These are phyloP conservation scores for Diplolepis rosae DNA, from an alignment of 2,888 invertebrate species.

Conservation along the genomic window DNA sequence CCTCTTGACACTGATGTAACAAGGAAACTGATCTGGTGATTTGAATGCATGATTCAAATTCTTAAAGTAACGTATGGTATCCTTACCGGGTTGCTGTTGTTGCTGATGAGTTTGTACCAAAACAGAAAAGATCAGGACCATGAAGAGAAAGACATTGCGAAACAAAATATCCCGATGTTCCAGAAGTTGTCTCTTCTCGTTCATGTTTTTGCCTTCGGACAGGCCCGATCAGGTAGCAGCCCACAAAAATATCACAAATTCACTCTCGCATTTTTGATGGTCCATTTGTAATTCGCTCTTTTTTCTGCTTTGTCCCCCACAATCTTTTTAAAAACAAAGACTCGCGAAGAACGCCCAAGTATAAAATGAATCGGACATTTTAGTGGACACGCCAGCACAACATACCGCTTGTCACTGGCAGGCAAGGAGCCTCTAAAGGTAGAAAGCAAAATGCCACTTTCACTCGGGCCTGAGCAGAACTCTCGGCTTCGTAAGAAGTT, in stretches of 20 bases:
- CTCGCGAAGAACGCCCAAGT: slow-evolving; percentile 18
- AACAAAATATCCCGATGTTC: slow-evolving; percentile 49
- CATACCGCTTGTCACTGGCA: slow-evolving; percentile 48
- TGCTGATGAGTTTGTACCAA: slow-evolving; percentile 49
- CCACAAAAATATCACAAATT: slow-evolving; percentile 31
- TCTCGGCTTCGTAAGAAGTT: slow-evolving; percentile 36
- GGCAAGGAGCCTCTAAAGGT: slow-evolving; percentile 52
- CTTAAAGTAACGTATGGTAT: background rate
- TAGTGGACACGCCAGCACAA: slow-evolving; percentile 43
- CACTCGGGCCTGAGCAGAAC: slow-evolving; percentile 58
- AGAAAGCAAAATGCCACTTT: slow-evolving; percentile 74
- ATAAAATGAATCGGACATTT: slow-evolving; percentile 34
- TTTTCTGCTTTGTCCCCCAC: slow-evolving; percentile 13
- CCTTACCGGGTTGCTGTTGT: slow-evolving; percentile 48
- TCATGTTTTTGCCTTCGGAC: slow-evolving; percentile 30
- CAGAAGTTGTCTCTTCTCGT: slow-evolving; percentile 46
- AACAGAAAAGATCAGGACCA: slow-evolving; percentile 48
- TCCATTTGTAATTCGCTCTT: background rate
- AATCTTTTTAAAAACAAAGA: slow-evolving; percentile 39
- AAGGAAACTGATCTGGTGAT: no score
- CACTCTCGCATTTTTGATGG: slow-evolving; percentile 35
- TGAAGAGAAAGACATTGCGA: slow-evolving; percentile 45
- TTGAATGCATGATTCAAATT: background rate
- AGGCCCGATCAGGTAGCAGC: slow-evolving; percentile 35
- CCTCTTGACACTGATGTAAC: no score